Percentiles rank a stretch among this genome's conserved stretches.
Evolutionary conservation across 2,797 vertebrate species (phyloP).

Genomic region (Thripadectes ignobilis): DNA sequence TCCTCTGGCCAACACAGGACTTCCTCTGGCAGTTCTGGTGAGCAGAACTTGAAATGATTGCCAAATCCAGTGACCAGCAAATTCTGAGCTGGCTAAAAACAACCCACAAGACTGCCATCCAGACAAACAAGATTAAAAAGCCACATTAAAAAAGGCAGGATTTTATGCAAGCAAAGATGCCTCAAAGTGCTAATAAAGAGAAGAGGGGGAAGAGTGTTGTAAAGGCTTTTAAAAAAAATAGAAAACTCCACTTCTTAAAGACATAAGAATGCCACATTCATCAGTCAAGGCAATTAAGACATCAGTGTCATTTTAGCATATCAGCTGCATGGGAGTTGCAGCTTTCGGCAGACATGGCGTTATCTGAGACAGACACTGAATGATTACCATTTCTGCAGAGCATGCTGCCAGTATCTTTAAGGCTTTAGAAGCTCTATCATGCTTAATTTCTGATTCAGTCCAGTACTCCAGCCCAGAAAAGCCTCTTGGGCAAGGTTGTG

Average conservation of each 20-base stretch:
- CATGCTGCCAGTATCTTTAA: not conserved
- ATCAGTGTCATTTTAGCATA: not conserved
- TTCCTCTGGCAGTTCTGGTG: constrained; percentile 77
- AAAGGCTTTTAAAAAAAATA: not conserved
- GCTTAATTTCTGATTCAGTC: not conserved
- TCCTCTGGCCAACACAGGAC: constrained; percentile 74
- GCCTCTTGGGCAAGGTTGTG: not conserved
- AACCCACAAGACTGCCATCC: constrained; percentile 68
- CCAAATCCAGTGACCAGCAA: constrained; percentile 75
- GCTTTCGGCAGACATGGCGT: not conserved
- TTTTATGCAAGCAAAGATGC: constrained; percentile 62
- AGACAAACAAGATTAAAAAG: constrained; percentile 79
- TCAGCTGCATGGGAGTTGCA: not conserved
- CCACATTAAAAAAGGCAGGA: constrained; percentile 71
- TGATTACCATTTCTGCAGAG: not conserved
- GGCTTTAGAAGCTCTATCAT: not conserved
- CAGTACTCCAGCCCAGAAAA: not conserved
- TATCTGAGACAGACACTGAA: not conserved
- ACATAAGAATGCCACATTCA: not conserved
- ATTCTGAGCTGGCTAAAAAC: constrained; percentile 80
- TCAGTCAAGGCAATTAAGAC: constrained; percentile 20
- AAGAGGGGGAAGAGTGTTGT: not conserved
- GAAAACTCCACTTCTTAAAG: not conserved
- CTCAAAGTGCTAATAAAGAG: constrained; percentile 45
- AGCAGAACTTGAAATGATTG: constrained; percentile 65